Percentiles rank a stretch among this genome's conserved stretches.
Evolutionary conservation across 2,888 invertebrate species (phyloP).

Genomic region (Siphlonurus alternatus): DNA sequence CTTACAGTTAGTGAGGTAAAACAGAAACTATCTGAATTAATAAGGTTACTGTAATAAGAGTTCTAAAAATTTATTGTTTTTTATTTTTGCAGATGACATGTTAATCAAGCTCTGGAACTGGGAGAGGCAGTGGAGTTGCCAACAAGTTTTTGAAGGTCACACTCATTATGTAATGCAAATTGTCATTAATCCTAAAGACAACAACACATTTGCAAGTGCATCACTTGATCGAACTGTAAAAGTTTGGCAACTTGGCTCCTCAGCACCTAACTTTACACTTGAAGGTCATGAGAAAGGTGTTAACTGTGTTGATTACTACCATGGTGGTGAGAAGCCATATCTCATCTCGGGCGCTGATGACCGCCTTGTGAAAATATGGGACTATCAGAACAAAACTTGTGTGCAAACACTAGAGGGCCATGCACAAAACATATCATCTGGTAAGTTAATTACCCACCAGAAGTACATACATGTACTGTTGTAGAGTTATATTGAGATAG

Average conservation of each 20-base stretch:
- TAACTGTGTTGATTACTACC: conserved; percentile 98
- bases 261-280: conserved; percentile 92
- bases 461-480: not conserved
- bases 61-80: not conserved
- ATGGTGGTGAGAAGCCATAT: conserved; percentile 98
- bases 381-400: conserved; percentile 98
- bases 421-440: conserved; percentile 82
- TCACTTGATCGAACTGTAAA: conserved; percentile 95
- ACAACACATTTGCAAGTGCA: conserved; percentile 99
- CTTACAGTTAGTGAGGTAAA: no score
- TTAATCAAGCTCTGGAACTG: conserved; percentile 98
- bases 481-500: no score
- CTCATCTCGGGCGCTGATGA: conserved; percentile 98
- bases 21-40: no score
- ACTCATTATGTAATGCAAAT: conserved; percentile 99
- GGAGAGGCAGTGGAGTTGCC: conserved; percentile 97
- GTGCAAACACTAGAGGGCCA: conserved; percentile 97
- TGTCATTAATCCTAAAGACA: conserved; percentile 98
- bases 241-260: conserved; percentile 96
- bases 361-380: conserved; percentile 96
- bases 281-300: conserved; percentile 98
- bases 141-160: conserved; percentile 98
- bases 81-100: conserved; percentile 72
- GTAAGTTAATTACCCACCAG: conserved; percentile 15
- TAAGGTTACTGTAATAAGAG: not conserved